Conservation (phyloP, 2,888 invertebrate genomes). For the Antitype chi region DNA sequence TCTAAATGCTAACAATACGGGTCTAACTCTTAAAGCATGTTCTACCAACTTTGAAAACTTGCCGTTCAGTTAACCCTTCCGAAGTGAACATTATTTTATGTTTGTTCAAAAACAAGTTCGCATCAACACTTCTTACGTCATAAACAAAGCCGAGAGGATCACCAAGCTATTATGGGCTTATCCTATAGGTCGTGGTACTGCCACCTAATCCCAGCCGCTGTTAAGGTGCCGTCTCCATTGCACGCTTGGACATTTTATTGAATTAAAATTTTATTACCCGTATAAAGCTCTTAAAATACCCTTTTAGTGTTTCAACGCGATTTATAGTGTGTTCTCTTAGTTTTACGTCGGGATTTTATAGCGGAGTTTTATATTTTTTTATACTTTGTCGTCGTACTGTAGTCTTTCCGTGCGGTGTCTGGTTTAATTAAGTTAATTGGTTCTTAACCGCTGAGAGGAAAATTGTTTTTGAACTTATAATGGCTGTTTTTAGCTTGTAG, state of each 20-base stretch:
- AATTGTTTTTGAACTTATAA: background rate
- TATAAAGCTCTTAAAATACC: conserved; percentile 46
- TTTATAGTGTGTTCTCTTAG: conserved; percentile 52
- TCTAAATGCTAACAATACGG: background rate
- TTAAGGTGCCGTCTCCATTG: conserved; percentile 37
- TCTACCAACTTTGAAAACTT: background rate
- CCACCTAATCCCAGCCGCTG: conserved; percentile 40
- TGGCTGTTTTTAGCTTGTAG: background rate
- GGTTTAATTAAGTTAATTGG: conserved; percentile 25
- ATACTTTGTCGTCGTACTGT: background rate
- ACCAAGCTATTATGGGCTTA: conserved; percentile 55
- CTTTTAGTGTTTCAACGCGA: conserved; percentile 35
- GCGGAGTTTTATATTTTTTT: conserved; percentile 37
- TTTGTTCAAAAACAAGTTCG: conserved; percentile 14
- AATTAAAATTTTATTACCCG: conserved; percentile 50
- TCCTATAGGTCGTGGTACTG: conserved; percentile 21
- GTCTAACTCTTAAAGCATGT: background rate
- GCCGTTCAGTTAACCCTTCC: background rate
- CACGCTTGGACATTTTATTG: conserved; percentile 39
- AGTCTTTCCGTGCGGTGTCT: background rate
- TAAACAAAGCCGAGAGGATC: conserved; percentile 40
- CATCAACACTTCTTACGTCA: conserved; percentile 37
- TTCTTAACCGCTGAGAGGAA: background rate
- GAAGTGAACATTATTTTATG: background rate
- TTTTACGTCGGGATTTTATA: conserved; percentile 46